Evolutionary conservation across 2,888 invertebrate species (phyloP).

Genomic region (Lycaena phlaeas): DNA sequence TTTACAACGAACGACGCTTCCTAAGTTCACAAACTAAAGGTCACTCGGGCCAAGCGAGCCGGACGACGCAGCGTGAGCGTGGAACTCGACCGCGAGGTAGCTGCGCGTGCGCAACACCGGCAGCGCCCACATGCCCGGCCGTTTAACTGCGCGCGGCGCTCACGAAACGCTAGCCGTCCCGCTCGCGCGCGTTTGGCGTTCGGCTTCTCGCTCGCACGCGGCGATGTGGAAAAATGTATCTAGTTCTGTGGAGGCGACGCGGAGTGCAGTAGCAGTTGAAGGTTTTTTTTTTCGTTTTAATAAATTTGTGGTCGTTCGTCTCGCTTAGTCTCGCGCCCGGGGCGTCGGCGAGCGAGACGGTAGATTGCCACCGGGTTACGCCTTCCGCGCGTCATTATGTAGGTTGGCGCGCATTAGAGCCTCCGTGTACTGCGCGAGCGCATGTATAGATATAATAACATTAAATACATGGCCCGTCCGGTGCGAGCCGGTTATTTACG

Average conservation of each 20-base stretch:
- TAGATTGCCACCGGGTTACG: constrained; percentile 69
- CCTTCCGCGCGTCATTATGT: constrained; percentile 71
- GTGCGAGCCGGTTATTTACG: constrained; percentile 57
- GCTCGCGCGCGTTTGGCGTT: constrained; percentile 27
- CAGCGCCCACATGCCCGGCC: constrained; percentile 69
- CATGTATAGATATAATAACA: constrained; percentile 62
- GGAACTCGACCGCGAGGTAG: constrained; percentile 64
- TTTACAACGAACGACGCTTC: constrained; percentile 68
- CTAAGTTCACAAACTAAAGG: constrained; percentile 72
- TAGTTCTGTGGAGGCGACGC: constrained; percentile 70
- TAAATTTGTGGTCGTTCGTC: constrained; percentile 71
- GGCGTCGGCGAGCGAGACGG: constrained; percentile 59
- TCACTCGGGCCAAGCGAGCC: constrained; percentile 66
- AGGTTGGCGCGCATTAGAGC: constrained; percentile 67
- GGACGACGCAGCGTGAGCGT: constrained; percentile 63
- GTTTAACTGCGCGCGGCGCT: constrained; percentile 50
- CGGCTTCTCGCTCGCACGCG: constrained; percentile 38
- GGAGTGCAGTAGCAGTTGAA: constrained; percentile 67
- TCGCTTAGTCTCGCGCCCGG: constrained; percentile 65
- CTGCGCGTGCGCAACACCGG: constrained; percentile 70
- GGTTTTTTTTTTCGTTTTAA: constrained; percentile 64
- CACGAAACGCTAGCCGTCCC: constrained; percentile 36
- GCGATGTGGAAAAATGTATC: constrained; percentile 70
- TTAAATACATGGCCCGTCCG: constrained; percentile 57
- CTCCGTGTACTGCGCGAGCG: constrained; percentile 53